Percentiles rank a stretch among this genome's conserved stretches.
These are phyloP conservation scores for Globicephala melas DNA, from an alignment of 2,113 vertebrate species.

Conservation along the genomic window DNA sequence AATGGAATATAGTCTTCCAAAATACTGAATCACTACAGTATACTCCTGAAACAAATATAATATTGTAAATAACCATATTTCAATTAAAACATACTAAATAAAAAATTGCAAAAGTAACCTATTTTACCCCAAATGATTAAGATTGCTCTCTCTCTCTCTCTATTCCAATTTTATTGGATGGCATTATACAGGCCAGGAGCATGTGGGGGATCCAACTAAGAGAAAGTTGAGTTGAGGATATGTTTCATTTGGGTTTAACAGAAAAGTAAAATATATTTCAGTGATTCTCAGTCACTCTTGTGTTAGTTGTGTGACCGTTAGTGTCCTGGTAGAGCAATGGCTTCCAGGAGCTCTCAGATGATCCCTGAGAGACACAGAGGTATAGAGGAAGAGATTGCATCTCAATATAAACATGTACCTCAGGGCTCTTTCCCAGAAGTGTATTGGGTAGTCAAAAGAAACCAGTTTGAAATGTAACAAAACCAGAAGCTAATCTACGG, in stretches of 20 bases:
- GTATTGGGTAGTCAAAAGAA: neutral
- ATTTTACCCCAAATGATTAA: neutral
- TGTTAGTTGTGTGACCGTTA: neutral
- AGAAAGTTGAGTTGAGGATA: neutral
- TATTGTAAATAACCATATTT: too few species aligned
- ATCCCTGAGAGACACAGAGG: neutral
- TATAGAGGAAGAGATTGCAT: neutral
- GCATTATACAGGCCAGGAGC: neutral
- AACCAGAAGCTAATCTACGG: neutral
- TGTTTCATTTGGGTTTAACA: neutral
- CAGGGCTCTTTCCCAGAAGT: too few species aligned
- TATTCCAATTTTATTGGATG: neutral
- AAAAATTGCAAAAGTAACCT: neutral
- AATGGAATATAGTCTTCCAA: too few species aligned
- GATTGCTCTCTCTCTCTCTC: neutral
- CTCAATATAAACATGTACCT: neutral
- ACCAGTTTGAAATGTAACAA: neutral
- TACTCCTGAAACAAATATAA: too few species aligned
- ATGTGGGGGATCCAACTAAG: neutral
- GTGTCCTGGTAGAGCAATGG: neutral
- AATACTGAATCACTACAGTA: too few species aligned
- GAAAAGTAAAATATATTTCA: neutral
- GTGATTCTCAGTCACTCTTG: neutral
- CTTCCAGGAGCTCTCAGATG: neutral
- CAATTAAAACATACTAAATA: too few species aligned